Evolutionary conservation across 2,797 vertebrate genomes (phyloP).

Genomic region (Diglossa cyanea): DNA sequence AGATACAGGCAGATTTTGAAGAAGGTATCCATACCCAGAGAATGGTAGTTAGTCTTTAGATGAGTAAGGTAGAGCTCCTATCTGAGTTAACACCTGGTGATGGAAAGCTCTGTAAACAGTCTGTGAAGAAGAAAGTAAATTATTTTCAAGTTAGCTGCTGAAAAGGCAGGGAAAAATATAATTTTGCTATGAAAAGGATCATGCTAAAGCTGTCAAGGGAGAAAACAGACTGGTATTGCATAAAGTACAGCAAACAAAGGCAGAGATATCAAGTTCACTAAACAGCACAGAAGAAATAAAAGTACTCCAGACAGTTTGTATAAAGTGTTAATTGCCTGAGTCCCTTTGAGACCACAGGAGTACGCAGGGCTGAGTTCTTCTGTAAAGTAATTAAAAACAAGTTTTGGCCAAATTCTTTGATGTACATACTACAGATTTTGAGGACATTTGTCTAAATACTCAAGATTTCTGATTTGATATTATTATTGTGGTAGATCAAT

Average conservation of each 20-base stretch:
- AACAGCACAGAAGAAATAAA: background rate
- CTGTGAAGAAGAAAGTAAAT: background rate
- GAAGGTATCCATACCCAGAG: background rate
- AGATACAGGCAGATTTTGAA: background rate
- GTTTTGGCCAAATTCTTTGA: background rate
- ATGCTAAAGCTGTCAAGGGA: background rate
- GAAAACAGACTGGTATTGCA: background rate
- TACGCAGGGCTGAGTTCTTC: background rate
- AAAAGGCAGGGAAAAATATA: fast-evolving
- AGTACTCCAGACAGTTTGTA: background rate
- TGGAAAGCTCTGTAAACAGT: background rate
- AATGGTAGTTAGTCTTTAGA: background rate
- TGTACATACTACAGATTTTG: background rate
- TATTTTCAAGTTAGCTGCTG: background rate
- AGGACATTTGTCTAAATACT: background rate
- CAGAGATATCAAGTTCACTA: background rate
- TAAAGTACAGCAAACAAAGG: background rate
- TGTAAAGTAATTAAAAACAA: background rate
- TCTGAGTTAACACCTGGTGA: background rate
- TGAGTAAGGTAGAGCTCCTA: background rate
- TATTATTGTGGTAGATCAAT: background rate
- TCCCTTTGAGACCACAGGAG: background rate
- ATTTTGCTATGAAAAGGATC: background rate
- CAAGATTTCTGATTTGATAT: background rate
- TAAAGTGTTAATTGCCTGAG: background rate